phyloP scores from a whole-genome alignment of 2,113 vertebrate genomes.

The Barnardius zonarius region DNA sequence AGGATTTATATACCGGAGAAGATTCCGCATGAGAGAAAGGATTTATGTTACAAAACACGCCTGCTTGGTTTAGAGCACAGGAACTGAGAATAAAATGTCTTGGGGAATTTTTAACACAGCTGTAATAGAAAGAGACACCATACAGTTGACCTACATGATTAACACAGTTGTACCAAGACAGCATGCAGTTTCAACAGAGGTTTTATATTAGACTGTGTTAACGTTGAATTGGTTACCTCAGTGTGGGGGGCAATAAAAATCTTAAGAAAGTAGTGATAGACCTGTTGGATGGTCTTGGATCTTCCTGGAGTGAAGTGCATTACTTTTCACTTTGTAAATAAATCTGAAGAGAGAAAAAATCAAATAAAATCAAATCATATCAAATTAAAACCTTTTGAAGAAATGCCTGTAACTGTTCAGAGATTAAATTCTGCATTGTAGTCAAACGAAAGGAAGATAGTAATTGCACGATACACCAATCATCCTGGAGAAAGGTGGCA shows the following conservation, averaged over 20 bases:
- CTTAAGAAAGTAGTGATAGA: neutral
- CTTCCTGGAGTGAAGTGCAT: neutral
- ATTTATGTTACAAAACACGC: neutral
- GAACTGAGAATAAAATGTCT: neutral
- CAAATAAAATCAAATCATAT: neutral
- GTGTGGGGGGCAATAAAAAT: neutral
- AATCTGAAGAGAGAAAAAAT: neutral
- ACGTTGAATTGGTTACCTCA: neutral
- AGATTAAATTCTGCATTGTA: neutral
- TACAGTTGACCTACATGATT: neutral
- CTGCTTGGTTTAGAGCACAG: neutral
- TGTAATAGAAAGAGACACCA: neutral
- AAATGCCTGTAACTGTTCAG: neutral
- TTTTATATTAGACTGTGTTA: neutral
- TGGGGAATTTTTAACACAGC: neutral
- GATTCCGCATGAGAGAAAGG: neutral
- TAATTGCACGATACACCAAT: neutral
- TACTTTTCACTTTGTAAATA: neutral
- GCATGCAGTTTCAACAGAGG: neutral
- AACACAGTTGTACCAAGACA: neutral
- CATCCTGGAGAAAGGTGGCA: neutral
- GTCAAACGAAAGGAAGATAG: neutral
- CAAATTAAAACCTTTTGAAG: neutral
- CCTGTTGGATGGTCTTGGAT: neutral
- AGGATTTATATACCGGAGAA: neutral